Percentiles rank a stretch among this genome's conserved stretches.
phyloP scores from a whole-genome alignment of 2,888 invertebrate genomes.

The Parnassius orleans region DNA sequence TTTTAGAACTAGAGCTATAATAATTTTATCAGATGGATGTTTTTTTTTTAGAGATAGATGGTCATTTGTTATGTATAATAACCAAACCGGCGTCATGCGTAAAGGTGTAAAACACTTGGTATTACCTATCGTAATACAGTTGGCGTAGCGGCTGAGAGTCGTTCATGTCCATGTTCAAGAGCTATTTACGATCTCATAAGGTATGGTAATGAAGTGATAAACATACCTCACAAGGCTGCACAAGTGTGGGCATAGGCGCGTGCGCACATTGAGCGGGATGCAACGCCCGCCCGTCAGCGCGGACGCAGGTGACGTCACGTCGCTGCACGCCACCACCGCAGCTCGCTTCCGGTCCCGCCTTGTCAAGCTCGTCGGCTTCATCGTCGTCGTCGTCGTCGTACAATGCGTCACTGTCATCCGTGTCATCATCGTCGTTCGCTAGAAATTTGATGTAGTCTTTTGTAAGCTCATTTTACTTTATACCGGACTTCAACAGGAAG shows the following conservation, averaged over 20 bases:
- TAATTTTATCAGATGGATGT: too few relatives aligned
- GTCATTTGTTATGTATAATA: too few relatives aligned
- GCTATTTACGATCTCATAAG: too few relatives aligned
- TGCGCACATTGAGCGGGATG: constrained; percentile 74
- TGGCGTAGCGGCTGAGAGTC: too few relatives aligned
- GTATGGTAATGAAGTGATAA: neutral
- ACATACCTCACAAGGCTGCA: constrained; percentile 76
- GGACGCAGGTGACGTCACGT: constrained; percentile 78
- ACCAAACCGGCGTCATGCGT: too few relatives aligned
- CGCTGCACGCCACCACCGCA: constrained; percentile 83
- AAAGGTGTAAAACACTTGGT: too few relatives aligned
- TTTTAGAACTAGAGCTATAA: too few relatives aligned
- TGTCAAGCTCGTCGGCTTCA: constrained; percentile 48
- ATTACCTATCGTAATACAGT: too few relatives aligned
- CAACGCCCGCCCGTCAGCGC: constrained; percentile 69
- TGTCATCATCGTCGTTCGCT: constrained; percentile 54
- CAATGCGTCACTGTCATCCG: constrained; percentile 62
- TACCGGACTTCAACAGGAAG: too few relatives aligned
- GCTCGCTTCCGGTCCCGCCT: constrained; percentile 43
- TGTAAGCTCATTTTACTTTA: too few relatives aligned
- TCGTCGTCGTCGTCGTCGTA: constrained; percentile 58
- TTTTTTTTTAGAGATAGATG: too few relatives aligned
- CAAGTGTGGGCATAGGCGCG: constrained; percentile 73
- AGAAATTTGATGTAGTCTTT: neutral
- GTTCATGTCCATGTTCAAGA: too few relatives aligned